A percentile compares a stretch with the other conserved stretches of the same genome.
phyloP scores from a whole-genome alignment of 2,113 vertebrate genomes.

The Mohoua ochrocephala region DNA sequence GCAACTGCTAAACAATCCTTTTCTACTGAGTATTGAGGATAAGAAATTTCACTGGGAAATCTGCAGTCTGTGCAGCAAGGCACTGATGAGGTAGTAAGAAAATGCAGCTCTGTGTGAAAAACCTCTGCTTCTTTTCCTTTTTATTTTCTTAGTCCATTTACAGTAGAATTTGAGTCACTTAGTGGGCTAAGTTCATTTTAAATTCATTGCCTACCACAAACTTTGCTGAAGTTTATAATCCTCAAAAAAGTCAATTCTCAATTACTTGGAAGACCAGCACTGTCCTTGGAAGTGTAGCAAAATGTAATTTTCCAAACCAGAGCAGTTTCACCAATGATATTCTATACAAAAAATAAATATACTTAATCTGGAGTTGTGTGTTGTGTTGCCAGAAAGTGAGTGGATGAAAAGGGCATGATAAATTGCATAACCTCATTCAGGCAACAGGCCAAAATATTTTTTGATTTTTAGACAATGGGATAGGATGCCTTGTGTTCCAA shows the following conservation, averaged over 20 bases:
- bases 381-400: background rate
- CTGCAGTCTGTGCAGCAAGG: background rate
- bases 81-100: background rate
- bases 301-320: constrained; percentile 16
- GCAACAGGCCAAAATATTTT: background rate
- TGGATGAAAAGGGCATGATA: background rate
- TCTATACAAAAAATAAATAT: background rate
- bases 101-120: background rate
- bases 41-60: background rate
- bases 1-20: background rate
- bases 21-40: background rate
- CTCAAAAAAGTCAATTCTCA: constrained; percentile 5
- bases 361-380: background rate
- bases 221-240: background rate
- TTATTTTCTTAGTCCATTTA: background rate
- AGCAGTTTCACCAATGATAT: background rate
- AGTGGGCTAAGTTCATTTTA: background rate
- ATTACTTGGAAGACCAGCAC: background rate
- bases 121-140: background rate
- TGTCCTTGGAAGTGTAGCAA: background rate
- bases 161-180: background rate
- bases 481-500: background rate
- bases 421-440: background rate
- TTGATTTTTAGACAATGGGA: background rate
- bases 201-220: background rate